Base-by-base conservation (phyloP, 92 coral and sea anemone species). In the Zoanthus sociatus region DNA sequence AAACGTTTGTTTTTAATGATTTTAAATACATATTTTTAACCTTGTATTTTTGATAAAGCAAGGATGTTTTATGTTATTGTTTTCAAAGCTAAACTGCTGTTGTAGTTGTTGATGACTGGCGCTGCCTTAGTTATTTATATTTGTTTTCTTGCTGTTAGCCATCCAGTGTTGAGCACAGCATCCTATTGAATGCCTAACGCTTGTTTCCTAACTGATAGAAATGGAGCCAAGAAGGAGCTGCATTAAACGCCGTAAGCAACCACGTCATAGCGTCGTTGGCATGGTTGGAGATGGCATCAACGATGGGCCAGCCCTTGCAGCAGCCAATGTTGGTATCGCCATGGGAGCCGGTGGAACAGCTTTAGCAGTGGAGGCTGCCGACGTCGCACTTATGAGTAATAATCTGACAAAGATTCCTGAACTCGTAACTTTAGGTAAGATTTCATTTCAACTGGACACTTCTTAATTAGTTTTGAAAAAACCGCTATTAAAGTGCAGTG, bases 281-380 rank as follows among this genome's bases (percentile, higher is more conserved):
- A 97, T 97, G 99, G 99, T 97, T 48, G 99, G 99, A 7, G 99
- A 97, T 84, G 99, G 99, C 44, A 98, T 97, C 89, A 97, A 97
- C 78, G 99, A 97, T 79, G 99, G 99, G 7, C 99, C 99, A 11
- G 99, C 99, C 31, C 92, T 97, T 70, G 99, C 98, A 33, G 95
- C 99, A 67, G 95, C 99, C 75, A 90, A 95, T 88, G 91, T 95
- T 21, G 99, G 99, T 72, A 97, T 97, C 82, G 98, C 99, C 33
- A 95, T 97, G 99, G 99, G 98, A 37, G 99, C 99, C 6, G 99
- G 99, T 6, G 99, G 99, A 14, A 95, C 99, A 0, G 99, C 99
- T 21, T 91, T 97, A 12, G 99, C 99, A 3, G 99, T 97, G 9
- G 99, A 97, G 74, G 98, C 99, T 30, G 99, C 99, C 10, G 99